Percentiles rank a stretch among this genome's conserved stretches.
phyloP scores from a whole-genome alignment of 2,888 invertebrate species.

The Eupithecia pulchellata region DNA sequence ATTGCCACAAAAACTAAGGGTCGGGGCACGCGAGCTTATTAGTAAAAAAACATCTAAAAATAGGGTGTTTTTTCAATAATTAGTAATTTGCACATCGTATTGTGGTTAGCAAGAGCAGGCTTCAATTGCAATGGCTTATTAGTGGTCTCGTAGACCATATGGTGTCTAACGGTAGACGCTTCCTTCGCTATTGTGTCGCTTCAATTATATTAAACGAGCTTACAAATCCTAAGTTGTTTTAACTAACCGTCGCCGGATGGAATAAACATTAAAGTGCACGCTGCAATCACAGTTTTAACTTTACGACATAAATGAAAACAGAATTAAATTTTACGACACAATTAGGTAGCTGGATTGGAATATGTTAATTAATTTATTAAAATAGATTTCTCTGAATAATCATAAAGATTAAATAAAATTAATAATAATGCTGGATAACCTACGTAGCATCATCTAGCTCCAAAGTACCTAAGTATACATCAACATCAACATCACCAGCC shows the following conservation, averaged over 20 bases:
- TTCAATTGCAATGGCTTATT: conserved; percentile 43
- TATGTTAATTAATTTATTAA: conserved; percentile 2
- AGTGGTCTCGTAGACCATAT: conserved; percentile 40
- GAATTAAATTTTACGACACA: conserved; percentile 9
- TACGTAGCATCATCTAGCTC: background rate
- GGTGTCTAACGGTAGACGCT: conserved; percentile 52
- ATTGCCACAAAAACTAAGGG: conserved; percentile 30
- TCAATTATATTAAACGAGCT: conserved; percentile 6
- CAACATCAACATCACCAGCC: no score
- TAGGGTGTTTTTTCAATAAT: conserved; percentile 65
- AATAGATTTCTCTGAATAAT: background rate
- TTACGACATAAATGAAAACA: conserved; percentile 7
- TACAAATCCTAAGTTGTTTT: conserved; percentile 3
- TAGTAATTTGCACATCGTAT: conserved; percentile 75
- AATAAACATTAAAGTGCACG: conserved; percentile 6
- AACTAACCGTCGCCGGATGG: conserved; percentile 5
- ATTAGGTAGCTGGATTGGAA: background rate
- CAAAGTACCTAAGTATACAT: background rate
- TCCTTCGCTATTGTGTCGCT: conserved; percentile 39
- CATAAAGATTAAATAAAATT: background rate
- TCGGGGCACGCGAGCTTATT: conserved; percentile 53
- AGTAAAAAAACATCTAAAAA: conserved; percentile 39
- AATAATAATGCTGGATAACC: background rate
- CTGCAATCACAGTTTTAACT: conserved; percentile 6
- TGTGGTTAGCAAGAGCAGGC: conserved; percentile 58